Evolutionary conservation across 2,888 invertebrate genomes (phyloP).

Genomic region (Ceraclea dissimilis): DNA sequence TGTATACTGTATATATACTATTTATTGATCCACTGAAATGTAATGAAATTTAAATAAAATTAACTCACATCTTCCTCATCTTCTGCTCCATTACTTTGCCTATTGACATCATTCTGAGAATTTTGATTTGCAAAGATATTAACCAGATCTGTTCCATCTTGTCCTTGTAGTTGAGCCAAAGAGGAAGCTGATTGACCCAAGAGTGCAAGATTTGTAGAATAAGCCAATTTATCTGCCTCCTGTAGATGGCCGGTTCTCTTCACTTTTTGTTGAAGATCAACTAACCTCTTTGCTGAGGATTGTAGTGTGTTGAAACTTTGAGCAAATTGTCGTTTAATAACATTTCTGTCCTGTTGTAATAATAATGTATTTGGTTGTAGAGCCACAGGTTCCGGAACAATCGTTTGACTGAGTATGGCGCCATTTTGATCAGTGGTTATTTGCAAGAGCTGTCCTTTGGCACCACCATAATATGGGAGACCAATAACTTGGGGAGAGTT

Average conservation of each 20-base stretch:
- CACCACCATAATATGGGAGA: constrained; percentile 65
- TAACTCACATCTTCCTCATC: constrained; percentile 29
- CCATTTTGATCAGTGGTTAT: constrained; percentile 49
- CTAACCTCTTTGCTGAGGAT: constrained; percentile 48
- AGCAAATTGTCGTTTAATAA: constrained; percentile 33
- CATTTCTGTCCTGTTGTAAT: constrained; percentile 13
- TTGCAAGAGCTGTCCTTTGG: constrained; percentile 60
- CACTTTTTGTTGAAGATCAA: constrained; percentile 54
- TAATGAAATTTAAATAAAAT: constrained; percentile 27
- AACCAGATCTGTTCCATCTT: constrained; percentile 44
- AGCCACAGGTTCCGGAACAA: constrained; percentile 37
- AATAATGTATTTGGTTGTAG: constrained; percentile 9
- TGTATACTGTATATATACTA: no score
- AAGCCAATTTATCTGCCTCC: constrained; percentile 47
- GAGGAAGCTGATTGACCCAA: constrained; percentile 52
- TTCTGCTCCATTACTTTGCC: constrained; percentile 16
- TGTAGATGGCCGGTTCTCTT: constrained; percentile 51
- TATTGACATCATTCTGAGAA: constrained; percentile 23
- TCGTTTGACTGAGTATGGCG: constrained; percentile 41
- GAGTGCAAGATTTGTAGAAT: constrained; percentile 49
- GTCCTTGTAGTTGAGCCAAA: constrained; percentile 47
- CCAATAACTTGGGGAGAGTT: constrained; percentile 31
- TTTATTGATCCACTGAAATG: no score
- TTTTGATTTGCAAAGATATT: not conserved
- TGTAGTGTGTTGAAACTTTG: constrained; percentile 53